Evolutionary conservation across 2,113 vertebrate genomes (phyloP).

Genomic region (Strix uralensis): DNA sequence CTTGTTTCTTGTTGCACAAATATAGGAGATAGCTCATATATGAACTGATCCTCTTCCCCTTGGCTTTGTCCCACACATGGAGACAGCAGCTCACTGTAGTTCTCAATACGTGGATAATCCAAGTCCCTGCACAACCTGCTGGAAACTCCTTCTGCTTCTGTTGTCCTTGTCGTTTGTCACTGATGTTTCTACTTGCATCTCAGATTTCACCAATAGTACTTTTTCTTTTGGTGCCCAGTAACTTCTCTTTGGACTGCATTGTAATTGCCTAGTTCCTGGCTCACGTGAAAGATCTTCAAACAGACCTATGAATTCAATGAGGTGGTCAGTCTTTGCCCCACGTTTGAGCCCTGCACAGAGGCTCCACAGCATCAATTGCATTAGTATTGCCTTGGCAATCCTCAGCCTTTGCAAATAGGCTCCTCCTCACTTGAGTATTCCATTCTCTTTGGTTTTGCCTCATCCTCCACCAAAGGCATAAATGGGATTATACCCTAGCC

Average conservation of each 20-base stretch:
- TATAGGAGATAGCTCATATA: neutral
- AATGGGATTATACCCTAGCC: neutral
- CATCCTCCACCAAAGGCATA: neutral
- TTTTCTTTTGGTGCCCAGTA: neutral
- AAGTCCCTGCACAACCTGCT: neutral
- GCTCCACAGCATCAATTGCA: neutral
- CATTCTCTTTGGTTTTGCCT: neutral
- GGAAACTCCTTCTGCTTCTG: neutral
- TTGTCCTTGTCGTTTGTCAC: neutral
- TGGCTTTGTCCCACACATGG: neutral
- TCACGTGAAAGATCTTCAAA: neutral
- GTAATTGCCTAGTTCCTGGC: neutral
- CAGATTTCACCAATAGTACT: neutral
- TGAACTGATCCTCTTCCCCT: neutral
- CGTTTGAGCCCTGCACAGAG: neutral
- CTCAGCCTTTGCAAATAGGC: neutral
- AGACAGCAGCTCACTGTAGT: neutral
- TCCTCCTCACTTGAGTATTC: neutral
- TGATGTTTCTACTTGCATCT: neutral
- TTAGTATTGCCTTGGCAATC: neutral
- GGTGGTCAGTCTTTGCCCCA: neutral
- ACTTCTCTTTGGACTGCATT: neutral
- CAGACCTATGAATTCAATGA: neutral
- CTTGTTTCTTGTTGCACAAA: neutral
- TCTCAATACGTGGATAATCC: fast-evolving